These are phyloP conservation scores for Gymnarchus niloticus DNA, from an alignment of 2,113 vertebrate species.

Conservation along the genomic window DNA sequence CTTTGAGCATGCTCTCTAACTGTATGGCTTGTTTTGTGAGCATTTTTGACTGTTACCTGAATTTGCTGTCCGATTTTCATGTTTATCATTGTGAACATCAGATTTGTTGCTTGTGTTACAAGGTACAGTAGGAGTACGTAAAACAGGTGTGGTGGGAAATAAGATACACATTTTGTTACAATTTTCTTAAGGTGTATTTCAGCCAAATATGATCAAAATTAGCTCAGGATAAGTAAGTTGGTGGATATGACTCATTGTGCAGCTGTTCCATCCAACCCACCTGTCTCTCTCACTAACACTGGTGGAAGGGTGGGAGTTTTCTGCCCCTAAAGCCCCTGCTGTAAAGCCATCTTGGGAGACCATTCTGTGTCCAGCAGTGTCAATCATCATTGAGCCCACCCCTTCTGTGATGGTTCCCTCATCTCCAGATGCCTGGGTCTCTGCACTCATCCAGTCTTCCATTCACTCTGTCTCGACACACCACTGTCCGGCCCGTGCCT, in stretches of 20 bases:
- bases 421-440: conserved; percentile 78
- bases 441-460: conserved; percentile 87
- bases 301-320: conserved; percentile 80
- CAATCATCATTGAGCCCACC: conserved; percentile 84
- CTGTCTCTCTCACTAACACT: conserved; percentile 84
- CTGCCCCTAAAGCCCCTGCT: conserved; percentile 61
- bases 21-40: too few relatives aligned
- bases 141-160: too few relatives aligned
- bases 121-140: too few relatives aligned
- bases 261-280: conserved; percentile 62
- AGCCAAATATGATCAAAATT: too few relatives aligned
- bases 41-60: too few relatives aligned
- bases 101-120: too few relatives aligned
- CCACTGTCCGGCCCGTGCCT: conserved; percentile 71
- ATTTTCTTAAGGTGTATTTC: too few relatives aligned
- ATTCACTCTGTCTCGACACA: conserved; percentile 88
- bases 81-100: too few relatives aligned
- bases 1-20: too few relatives aligned
- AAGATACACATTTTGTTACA: too few relatives aligned
- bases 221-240: too few relatives aligned
- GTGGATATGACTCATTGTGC: background rate
- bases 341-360: conserved; percentile 72
- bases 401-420: conserved; percentile 82
- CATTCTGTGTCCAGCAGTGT: conserved; percentile 79
- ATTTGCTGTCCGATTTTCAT: too few relatives aligned